Base-by-base conservation (phyloP, 2,888 invertebrate species). In the Meiosimyza decipiens region DNA sequence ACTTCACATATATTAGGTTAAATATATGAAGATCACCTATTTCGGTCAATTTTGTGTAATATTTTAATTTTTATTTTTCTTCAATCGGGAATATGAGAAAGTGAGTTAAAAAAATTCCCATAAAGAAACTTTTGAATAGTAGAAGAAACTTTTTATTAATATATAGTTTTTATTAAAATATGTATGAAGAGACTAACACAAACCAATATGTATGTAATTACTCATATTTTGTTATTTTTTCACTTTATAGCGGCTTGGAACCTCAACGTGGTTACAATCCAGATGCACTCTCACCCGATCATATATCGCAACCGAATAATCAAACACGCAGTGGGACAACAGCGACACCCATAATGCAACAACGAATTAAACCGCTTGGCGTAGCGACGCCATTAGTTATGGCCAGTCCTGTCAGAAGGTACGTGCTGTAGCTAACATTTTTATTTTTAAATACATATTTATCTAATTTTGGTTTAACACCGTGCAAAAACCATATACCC, bases 351-450 rank as follows among this genome's bases (percentile, higher is more conserved):
- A 95, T 95, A 67, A 94, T 95, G 93, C 95, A 95, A 87, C 95
- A 95, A 88, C 90, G 96, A 83, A 94, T 96, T 83, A 95, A 95
- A 87, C 94, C 95, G 74, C 90, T 96, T 73, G 96, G 96, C 68
- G 95, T 96, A 79, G 95, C 96, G 73, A 96, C 96, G 76, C 95
- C 96, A 54, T 90, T 96, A 71, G 94, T 95, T 11, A 90, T 95
- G 89, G 94, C 92, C 89, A 95, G 95, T 88, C 95, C 95, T 74
- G 93, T 95, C 80, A 89, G 95, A 89, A 94, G 95, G 95, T 95
- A 90, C 88, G 88, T 83, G 18, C 15, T 11, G 16, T 12, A 47
- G 51, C 40, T 40, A 28, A 3, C 28, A 22, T 28, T 52, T 50
- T 65, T 52, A n/a, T 7, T 40, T 40, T 40, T 40, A 5, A 40